Conservation (phyloP, 2,797 vertebrate species). For the Molossus alvarezi region DNA sequence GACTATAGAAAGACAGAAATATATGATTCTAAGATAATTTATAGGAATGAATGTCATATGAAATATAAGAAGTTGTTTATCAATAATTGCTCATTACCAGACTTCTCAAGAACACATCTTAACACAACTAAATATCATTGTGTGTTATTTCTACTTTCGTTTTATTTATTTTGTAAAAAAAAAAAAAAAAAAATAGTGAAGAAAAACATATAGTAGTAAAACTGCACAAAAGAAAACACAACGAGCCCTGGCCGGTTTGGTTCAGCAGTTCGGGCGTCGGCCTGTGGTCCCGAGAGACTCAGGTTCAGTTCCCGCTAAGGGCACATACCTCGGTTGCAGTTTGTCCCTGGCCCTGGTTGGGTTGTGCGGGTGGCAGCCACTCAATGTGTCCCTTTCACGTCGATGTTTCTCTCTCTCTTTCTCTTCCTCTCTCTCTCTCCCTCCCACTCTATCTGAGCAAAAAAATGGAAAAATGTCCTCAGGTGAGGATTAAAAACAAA, state of each 20-base stretch:
- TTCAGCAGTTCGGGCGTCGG: background rate
- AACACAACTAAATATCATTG: background rate
- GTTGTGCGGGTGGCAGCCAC: background rate
- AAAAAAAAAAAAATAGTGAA: background rate
- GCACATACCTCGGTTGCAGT: too few species aligned
- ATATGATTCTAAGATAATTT: background rate
- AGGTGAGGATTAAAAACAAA: too few species aligned
- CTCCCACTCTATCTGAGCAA: too few species aligned
- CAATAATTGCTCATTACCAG: background rate
- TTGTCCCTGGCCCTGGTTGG: too few species aligned
- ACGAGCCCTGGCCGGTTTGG: background rate
- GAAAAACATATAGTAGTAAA: background rate
- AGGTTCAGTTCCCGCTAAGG: too few species aligned
- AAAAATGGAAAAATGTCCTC: too few species aligned
- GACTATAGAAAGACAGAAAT: background rate
- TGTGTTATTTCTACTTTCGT: background rate
- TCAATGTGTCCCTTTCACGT: background rate
- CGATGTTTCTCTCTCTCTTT: too few species aligned
- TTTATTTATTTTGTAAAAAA: conserved; percentile 20
- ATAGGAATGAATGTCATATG: background rate
- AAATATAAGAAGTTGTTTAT: conserved; percentile 7
- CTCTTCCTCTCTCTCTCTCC: too few species aligned
- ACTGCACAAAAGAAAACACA: background rate
- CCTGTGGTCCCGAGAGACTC: too few species aligned
- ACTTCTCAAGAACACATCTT: background rate